These are phyloP conservation scores for Gorsachius goisagi DNA, from an alignment of 2,113 vertebrate species.

Conservation along the genomic window DNA sequence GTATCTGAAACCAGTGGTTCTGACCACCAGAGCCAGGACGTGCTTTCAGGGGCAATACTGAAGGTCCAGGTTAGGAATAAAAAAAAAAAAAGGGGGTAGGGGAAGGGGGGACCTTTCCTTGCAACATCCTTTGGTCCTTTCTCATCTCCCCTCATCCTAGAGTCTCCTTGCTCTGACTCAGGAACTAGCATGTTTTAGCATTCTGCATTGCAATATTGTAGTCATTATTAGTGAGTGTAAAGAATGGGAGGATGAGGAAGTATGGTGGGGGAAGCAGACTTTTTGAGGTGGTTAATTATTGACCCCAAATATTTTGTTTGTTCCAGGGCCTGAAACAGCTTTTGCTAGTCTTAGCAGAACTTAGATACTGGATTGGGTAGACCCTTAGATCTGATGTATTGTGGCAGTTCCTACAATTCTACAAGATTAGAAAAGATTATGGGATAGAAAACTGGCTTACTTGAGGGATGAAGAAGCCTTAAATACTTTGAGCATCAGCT, in stretches of 20 bases:
- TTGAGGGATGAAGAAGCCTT: not conserved
- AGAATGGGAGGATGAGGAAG: not conserved
- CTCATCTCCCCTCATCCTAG: not conserved
- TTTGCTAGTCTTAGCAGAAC: not conserved
- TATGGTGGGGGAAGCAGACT: not conserved
- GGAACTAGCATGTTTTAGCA: not conserved
- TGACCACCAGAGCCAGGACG: not conserved
- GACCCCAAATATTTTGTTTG: not conserved
- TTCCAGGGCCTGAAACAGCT: not conserved
- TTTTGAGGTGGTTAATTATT: not conserved
- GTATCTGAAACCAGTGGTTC: not conserved
- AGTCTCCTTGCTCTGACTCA: not conserved
- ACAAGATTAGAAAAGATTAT: not conserved
- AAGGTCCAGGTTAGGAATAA: not conserved
- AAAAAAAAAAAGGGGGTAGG: not conserved
- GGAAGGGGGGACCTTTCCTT: not conserved
- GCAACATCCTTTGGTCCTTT: not conserved
- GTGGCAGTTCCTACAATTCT: not conserved
- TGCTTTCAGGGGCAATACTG: not conserved
- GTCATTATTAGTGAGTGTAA: rapidly evolving
- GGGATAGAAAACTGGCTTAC: slow-evolving; percentile 1
- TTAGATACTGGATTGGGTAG: not conserved
- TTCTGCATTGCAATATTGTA: not conserved
- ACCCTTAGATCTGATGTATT: not conserved
- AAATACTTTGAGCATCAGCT: not conserved